Evolutionary conservation across 1,140 invertebrate species (phyloP).

Genomic region (Brachionus rubens): DNA sequence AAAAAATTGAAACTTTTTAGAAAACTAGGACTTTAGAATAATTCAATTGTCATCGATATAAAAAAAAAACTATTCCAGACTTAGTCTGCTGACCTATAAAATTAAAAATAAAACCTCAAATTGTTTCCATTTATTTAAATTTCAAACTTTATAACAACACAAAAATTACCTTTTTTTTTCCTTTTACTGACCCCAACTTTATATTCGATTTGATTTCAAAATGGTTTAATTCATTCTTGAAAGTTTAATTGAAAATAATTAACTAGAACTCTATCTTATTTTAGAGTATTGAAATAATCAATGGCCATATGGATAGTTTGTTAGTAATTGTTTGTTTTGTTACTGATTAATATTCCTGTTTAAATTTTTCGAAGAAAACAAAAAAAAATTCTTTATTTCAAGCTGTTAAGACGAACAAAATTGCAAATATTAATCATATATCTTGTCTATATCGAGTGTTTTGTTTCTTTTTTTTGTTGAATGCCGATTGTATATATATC

Average conservation of each 20-base stretch:
- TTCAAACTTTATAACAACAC: not conserved
- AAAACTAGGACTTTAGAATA: conserved; percentile 19
- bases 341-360: too few species aligned
- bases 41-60: conserved; percentile 19
- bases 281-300: too few species aligned
- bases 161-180: not conserved
- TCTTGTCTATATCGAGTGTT: too few species aligned
- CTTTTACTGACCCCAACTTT: not conserved
- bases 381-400: too few species aligned
- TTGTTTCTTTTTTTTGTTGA: too few species aligned
- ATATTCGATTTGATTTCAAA: not conserved
- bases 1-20: too few species aligned
- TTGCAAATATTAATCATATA: too few species aligned
- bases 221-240: conserved; percentile 35
- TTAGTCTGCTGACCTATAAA: conserved; percentile 27
- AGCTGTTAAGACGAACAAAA: too few species aligned
- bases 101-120: conserved; percentile 11
- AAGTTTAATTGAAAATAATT: conserved; percentile 3
- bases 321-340: too few species aligned
- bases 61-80: conserved; percentile 30
- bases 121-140: conserved; percentile 15
- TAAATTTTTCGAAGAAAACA: too few species aligned
- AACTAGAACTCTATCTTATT: not conserved
- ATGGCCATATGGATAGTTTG: too few species aligned
- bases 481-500: too few species aligned